A percentile compares a stretch with the other conserved stretches of the same genome.
phyloP scores from a whole-genome alignment of 2,888 invertebrate species.

The Meiosimyza platycephala region DNA sequence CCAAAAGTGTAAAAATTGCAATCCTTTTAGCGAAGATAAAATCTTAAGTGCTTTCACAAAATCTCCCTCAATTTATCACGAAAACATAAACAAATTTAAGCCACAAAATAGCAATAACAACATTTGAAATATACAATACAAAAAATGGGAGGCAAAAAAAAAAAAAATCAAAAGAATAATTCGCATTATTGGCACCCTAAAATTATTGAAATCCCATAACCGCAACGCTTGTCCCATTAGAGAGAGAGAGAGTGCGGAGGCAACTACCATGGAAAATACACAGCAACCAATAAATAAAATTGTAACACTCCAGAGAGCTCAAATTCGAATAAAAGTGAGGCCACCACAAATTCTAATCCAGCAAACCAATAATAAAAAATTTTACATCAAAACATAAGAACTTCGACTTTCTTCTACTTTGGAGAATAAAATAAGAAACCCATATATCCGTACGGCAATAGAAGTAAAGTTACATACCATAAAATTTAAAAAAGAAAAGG shows the following conservation, averaged over 20 bases:
- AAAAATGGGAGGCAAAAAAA: slow-evolving; percentile 28
- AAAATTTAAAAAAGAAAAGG: slow-evolving; percentile 41
- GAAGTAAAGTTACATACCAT: slow-evolving; percentile 32
- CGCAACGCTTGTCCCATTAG: slow-evolving; percentile 47
- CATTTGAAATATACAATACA: slow-evolving; percentile 33
- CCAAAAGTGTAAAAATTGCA: neutral
- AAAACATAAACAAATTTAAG: slow-evolving; percentile 37
- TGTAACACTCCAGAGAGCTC: slow-evolving; percentile 50
- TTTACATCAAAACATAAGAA: slow-evolving; percentile 32
- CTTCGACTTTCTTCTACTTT: slow-evolving; percentile 13
- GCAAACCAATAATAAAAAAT: slow-evolving; percentile 30
- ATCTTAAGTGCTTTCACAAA: slow-evolving; percentile 38
- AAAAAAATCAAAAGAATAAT: slow-evolving; percentile 50
- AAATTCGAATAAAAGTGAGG: slow-evolving; percentile 40
- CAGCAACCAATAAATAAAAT: slow-evolving; percentile 50
- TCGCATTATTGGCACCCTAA: slow-evolving; percentile 50
- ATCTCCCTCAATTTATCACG: slow-evolving; percentile 22
- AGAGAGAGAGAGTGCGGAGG: slow-evolving; percentile 8
- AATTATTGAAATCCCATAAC: slow-evolving; percentile 53
- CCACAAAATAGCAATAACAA: slow-evolving; percentile 27
- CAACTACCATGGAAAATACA: slow-evolving; percentile 35
- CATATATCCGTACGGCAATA: slow-evolving; percentile 32
- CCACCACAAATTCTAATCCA: slow-evolving; percentile 35
- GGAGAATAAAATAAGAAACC: slow-evolving; percentile 18
- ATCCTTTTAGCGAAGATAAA: slow-evolving; percentile 34